These are phyloP conservation scores for Patagioenas fasciata DNA, from an alignment of 2,113 vertebrate species.

Conservation along the genomic window DNA sequence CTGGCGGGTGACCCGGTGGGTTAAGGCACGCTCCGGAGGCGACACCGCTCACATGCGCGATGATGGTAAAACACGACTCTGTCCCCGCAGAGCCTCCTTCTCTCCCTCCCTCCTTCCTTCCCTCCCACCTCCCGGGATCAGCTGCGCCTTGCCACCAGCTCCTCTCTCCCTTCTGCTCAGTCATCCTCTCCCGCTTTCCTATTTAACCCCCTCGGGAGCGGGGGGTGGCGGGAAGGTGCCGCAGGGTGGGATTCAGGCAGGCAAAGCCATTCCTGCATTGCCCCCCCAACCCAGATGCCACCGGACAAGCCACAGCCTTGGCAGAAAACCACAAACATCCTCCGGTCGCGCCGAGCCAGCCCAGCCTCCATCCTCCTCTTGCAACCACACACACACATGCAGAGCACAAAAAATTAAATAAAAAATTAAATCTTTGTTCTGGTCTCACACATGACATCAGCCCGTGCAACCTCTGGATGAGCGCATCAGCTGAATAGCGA, in stretches of 20 bases:
- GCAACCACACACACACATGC: background rate
- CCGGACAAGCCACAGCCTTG: background rate
- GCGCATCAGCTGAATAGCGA: background rate
- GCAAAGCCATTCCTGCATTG: background rate
- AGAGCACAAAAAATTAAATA: background rate
- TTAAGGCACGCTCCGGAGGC: background rate
- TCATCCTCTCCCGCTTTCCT: conserved; percentile 45
- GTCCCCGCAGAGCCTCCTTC: conserved; percentile 15
- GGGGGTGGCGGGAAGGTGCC: background rate
- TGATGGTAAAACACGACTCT: conserved; percentile 55
- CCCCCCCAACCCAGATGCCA: no score
- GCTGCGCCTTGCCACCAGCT: background rate
- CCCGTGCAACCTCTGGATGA: background rate
- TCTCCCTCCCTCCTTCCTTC: background rate
- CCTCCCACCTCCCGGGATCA: conserved; percentile 12
- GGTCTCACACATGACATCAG: conserved; percentile 48
- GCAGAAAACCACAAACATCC: background rate
- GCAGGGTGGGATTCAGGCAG: background rate
- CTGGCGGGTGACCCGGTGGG: background rate
- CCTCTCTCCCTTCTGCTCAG: conserved; percentile 27
- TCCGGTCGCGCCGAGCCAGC: fast-evolving
- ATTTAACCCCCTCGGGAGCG: conserved; percentile 31
- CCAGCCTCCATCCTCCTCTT: background rate
- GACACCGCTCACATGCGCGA: background rate
- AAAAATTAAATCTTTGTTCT: conserved; percentile 21